phyloP scores from a whole-genome alignment of 1,140 invertebrate genomes.

The Drosophila bocqueti region DNA sequence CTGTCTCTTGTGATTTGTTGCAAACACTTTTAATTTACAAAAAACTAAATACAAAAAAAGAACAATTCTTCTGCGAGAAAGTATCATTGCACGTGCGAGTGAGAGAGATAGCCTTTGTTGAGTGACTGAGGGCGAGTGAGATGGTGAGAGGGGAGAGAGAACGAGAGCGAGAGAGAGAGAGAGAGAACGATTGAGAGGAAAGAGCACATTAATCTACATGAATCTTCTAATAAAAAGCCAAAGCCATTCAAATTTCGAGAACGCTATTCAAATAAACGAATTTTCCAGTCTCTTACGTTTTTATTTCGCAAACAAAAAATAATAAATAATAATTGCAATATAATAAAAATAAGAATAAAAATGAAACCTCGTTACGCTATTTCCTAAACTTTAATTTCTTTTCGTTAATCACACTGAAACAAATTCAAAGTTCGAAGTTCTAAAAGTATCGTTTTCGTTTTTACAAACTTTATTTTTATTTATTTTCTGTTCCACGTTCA shows the following conservation, averaged over 20 bases:
- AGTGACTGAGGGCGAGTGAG: conserved; percentile 31
- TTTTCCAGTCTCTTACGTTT: conserved; percentile 30
- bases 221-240: conserved; percentile 76
- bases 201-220: conserved; percentile 71
- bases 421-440: conserved; percentile 9
- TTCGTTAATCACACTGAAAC: conserved; percentile 36
- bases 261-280: conserved; percentile 43
- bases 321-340: conserved; percentile 4
- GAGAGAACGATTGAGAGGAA: conserved; percentile 73
- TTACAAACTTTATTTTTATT: conserved; percentile 11
- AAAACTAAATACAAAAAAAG: background rate
- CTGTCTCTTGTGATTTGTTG: conserved; percentile 32
- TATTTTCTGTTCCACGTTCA: conserved; percentile 46
- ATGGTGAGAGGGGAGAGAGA: conserved; percentile 18
- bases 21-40: conserved; percentile 3
- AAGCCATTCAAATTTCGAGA: conserved; percentile 69
- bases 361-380: conserved; percentile 11
- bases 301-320: conserved; percentile 29
- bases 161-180: conserved; percentile 31
- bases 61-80: conserved; percentile 14
- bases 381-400: conserved; percentile 46
- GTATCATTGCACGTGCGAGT: conserved; percentile 48
- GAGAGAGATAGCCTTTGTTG: conserved; percentile 36
- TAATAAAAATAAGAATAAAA: background rate
- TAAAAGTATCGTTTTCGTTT: conserved; percentile 21